Base-by-base conservation (phyloP, 2,888 invertebrate genomes). In the Catonia carolina region DNA sequence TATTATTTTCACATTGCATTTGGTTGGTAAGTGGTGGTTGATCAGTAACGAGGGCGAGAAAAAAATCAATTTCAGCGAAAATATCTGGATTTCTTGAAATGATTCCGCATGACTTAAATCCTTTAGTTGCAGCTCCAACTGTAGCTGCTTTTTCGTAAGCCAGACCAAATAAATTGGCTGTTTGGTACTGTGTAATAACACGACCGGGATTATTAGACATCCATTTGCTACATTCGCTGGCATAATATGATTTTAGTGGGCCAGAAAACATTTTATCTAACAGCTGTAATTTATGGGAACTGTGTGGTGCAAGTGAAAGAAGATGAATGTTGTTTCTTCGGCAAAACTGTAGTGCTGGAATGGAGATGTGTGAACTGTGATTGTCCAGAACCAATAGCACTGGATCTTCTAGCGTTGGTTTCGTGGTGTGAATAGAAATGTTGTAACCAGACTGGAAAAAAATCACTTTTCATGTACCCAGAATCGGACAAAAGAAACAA, bases 341-440 rank as follows among this genome's bases (percentile, higher is more conserved):
- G 18, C 63, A 62, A 55, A 63, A 49, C 33, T 51, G 20, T 2
- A 66, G n/a, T 22, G 64, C 64, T 15, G 64, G 64, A 15, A 66
- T 49, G 60, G 66, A 65, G 7, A 61, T 60, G 45, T 68, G 65
- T 8, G 65, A 66, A 31, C 65, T 60, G 53, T 68, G 66, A 2
- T 65, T 64, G 33, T 53, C 42, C 7, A 53, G 41, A 3, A 47
- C 23, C 14, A 47, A 3, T 10, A 47, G 22, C 3, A 47, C 47
- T 5, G 27, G 27, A 8, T 27, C n/a, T n/a, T n/a, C n/a, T n/a
- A n/a, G n/a, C n/a, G n/a, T n/a, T n/a, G n/a, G n/a, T n/a, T n/a
- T n/a, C n/a, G n/a, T n/a, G n/a, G n/a, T n/a, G n/a, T n/a, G n/a
- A n/a, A n/a, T n/a, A n/a, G n/a, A n/a, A n/a, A n/a, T n/a, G n/a